phyloP scores from a whole-genome alignment of 2,888 invertebrate genomes.

The Aspidapion aeneum region DNA sequence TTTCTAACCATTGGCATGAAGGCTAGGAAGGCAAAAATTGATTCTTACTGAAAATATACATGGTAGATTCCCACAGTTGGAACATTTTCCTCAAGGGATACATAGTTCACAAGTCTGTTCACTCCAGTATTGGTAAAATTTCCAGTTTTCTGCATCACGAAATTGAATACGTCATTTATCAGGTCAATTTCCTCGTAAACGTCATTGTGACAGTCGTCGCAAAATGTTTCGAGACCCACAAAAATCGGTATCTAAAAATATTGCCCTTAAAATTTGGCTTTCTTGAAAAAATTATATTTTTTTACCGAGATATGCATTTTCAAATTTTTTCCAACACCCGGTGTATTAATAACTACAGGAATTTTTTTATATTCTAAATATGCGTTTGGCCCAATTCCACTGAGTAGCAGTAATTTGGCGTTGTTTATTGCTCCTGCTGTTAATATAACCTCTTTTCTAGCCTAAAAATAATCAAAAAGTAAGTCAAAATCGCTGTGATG shows the following conservation, averaged over 20 bases:
- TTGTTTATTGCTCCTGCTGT: constrained; percentile 60
- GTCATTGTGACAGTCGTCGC: constrained; percentile 17
- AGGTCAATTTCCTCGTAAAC: constrained; percentile 41
- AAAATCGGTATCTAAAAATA: constrained; percentile 26
- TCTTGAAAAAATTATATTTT: not conserved
- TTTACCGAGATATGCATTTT: constrained; percentile 51
- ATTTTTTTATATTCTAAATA: constrained; percentile 42
- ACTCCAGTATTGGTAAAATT: constrained; percentile 46
- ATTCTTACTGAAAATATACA: not conserved
- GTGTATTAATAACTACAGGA: constrained; percentile 28
- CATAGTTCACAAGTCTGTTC: constrained; percentile 50
- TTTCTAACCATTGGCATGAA: too few relatives aligned
- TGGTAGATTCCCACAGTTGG: constrained; percentile 35
- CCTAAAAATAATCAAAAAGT: constrained; percentile 1
- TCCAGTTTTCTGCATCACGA: constrained; percentile 52
- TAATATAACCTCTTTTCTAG: constrained; percentile 49
- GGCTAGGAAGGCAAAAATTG: too few relatives aligned
- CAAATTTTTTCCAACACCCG: constrained; percentile 45
- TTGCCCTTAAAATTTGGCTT: not conserved
- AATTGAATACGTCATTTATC: constrained; percentile 50
- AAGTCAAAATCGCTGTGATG: not conserved
- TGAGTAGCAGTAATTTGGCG: constrained; percentile 59
- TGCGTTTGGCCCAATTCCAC: constrained; percentile 52
- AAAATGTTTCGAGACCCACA: constrained; percentile 17
- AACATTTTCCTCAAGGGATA: constrained; percentile 43